Evolutionary conservation across 1,140 invertebrate genomes (phyloP).

Genomic region (Tribolium castaneum): DNA sequence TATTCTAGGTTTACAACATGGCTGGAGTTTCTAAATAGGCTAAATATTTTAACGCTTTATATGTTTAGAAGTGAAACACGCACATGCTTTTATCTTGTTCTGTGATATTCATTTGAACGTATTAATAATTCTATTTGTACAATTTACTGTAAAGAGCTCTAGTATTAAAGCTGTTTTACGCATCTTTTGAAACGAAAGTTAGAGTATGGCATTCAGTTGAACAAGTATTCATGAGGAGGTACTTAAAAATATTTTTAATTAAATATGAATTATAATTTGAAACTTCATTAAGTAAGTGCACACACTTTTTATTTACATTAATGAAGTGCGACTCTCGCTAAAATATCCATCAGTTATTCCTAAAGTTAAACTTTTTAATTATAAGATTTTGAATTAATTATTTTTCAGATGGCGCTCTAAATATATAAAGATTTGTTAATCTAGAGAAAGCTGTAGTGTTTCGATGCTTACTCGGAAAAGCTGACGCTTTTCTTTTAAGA

Average conservation of each 20-base stretch:
- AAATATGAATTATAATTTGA: background rate
- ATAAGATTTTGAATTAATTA: background rate
- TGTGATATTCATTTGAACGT: conserved; percentile 39
- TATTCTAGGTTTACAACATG: no score
- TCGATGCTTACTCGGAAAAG: background rate
- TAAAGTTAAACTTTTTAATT: background rate
- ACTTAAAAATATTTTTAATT: conserved; percentile 4
- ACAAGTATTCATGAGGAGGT: background rate
- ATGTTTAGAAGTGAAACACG: conserved; percentile 28
- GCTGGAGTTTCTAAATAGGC: background rate
- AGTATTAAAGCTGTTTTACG: conserved; percentile 26
- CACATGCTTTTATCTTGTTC: conserved; percentile 35
- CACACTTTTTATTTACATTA: background rate
- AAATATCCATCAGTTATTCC: no score
- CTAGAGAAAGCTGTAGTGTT: background rate
- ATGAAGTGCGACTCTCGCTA: no score
- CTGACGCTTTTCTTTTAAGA: background rate
- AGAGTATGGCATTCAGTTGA: background rate
- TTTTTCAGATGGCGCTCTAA: background rate
- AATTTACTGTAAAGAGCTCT: conserved; percentile 27
- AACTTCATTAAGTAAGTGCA: background rate
- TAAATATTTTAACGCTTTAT: conserved; percentile 14
- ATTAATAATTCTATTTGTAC: conserved; percentile 42
- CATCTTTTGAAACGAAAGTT: conserved; percentile 22
- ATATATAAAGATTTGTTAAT: background rate